A percentile compares a stretch with the other conserved stretches of the same genome.
These are phyloP conservation scores for Neoitamus cyanurus DNA, from an alignment of 2,888 invertebrate species.

Conservation along the genomic window DNA sequence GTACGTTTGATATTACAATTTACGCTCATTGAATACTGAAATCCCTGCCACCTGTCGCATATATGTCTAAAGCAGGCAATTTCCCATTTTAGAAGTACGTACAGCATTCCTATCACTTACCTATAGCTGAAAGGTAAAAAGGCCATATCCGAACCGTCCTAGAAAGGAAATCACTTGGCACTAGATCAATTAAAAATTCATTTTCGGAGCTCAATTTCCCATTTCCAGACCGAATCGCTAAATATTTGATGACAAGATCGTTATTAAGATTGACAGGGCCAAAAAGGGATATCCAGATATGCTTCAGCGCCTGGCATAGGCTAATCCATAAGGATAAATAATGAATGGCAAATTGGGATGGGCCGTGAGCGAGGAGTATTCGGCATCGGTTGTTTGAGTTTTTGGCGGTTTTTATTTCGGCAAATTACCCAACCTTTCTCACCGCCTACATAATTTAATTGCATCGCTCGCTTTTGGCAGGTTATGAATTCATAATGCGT, in stretches of 20 bases:
- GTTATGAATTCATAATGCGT: constrained; percentile 7
- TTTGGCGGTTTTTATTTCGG: constrained; percentile 3
- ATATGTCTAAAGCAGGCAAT: background rate
- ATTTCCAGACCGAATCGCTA: background rate
- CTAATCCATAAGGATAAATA: constrained; percentile 15
- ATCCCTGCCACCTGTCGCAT: too few relatives aligned
- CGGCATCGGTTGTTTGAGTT: background rate
- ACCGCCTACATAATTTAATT: background rate
- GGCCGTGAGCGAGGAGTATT: background rate
- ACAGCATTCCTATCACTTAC: background rate
- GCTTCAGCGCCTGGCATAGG: background rate
- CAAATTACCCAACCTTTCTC: background rate
- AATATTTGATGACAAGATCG: background rate
- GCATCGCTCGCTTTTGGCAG: background rate
- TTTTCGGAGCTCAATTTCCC: background rate
- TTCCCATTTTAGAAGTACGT: background rate
- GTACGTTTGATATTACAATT: background rate
- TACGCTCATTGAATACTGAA: background rate
- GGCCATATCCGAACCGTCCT: background rate
- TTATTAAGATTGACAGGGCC: background rate
- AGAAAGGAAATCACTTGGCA: background rate
- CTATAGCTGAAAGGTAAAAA: background rate
- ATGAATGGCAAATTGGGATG: background rate
- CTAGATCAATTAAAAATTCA: constrained; percentile 5
- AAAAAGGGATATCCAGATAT: background rate